A percentile compares a stretch with the other conserved stretches of the same genome.
Evolutionary conservation across 2,113 vertebrate genomes (phyloP).

Genomic region (Nibea coibor): DNA sequence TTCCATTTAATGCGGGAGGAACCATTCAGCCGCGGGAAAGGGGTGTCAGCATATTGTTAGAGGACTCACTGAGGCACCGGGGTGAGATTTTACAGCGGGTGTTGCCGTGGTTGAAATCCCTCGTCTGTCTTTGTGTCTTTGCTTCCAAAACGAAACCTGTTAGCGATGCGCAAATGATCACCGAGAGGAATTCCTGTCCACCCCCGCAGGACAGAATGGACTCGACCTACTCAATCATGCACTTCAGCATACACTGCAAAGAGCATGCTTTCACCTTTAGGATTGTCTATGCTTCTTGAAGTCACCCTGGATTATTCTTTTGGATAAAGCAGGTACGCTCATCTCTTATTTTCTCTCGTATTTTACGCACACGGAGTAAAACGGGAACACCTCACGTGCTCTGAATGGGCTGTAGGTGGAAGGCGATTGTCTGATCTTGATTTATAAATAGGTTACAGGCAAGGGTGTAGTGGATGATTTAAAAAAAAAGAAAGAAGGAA

Average conservation of each 20-base stretch:
- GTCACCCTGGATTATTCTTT: conserved; percentile 77
- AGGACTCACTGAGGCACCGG: not conserved
- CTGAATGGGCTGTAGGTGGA: conserved; percentile 35
- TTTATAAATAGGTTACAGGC: conserved; percentile 69
- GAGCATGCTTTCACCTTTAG: conserved; percentile 88
- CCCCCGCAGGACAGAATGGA: conserved; percentile 72
- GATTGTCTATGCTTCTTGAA: conserved; percentile 80
- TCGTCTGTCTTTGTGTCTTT: rapidly evolving
- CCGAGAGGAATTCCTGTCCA: not conserved
- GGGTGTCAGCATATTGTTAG: conserved; percentile 47
- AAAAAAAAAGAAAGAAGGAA: not conserved
- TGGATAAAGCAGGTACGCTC: conserved; percentile 77
- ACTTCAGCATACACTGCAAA: conserved; percentile 83
- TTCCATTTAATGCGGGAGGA: conserved; percentile 86
- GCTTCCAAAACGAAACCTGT: rapidly evolving
- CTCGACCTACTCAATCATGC: conserved; percentile 87
- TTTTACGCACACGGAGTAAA: not conserved
- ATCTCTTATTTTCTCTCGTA: conserved; percentile 27
- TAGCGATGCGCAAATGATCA: rapidly evolving
- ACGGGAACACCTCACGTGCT: conserved; percentile 15
- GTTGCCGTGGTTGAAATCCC: rapidly evolving
- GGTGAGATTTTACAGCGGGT: rapidly evolving
- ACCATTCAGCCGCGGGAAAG: conserved; percentile 67
- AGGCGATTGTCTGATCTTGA: conserved; percentile 69
- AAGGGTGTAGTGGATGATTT: conserved; percentile 34